These are phyloP conservation scores for Crambe crambe DNA, from an alignment of 37 sponge, comb jelly and placozoan species.

Conservation along the genomic window DNA sequence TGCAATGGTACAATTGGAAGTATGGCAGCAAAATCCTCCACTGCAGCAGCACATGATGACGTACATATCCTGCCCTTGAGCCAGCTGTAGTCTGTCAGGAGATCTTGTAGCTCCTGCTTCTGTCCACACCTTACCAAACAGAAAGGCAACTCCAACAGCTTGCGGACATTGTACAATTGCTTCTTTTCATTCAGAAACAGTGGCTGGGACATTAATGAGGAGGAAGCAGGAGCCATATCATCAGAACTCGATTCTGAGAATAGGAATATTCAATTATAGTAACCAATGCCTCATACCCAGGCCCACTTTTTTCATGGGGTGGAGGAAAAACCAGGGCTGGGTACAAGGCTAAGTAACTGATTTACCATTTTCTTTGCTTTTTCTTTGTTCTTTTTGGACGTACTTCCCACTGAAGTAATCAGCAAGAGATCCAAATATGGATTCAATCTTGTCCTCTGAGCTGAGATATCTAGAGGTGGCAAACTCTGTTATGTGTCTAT, in stretches of 20 bases:
- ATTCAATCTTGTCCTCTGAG: background rate
- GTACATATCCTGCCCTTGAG: constrained; percentile 31
- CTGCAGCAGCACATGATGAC: constrained; percentile 29
- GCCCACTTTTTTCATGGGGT: no score
- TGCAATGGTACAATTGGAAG: constrained; percentile 58
- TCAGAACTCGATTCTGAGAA: no score
- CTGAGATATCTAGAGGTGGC: constrained; percentile 26
- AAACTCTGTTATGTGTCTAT: constrained; percentile 20
- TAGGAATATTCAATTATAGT: no score
- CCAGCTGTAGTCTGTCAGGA: constrained; percentile 64
- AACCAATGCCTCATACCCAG: no score
- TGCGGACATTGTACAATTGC: constrained; percentile 58
- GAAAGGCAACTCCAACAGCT: constrained; percentile 69
- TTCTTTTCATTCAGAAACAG: constrained; percentile 18
- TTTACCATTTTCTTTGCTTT: background rate
- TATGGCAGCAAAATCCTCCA: constrained; percentile 45
- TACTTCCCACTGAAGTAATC: constrained; percentile 62
- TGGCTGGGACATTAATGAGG: constrained; percentile 37
- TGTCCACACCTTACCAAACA: constrained; percentile 27
- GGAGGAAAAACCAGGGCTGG: no score
- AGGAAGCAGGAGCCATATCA: background rate
- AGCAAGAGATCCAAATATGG: constrained; percentile 18
- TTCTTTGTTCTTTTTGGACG: no score
- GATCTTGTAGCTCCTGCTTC: constrained; percentile 29
- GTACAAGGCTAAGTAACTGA: no score